Conservation (phyloP, 1,140 invertebrate species). For the Achroia grisella region DNA sequence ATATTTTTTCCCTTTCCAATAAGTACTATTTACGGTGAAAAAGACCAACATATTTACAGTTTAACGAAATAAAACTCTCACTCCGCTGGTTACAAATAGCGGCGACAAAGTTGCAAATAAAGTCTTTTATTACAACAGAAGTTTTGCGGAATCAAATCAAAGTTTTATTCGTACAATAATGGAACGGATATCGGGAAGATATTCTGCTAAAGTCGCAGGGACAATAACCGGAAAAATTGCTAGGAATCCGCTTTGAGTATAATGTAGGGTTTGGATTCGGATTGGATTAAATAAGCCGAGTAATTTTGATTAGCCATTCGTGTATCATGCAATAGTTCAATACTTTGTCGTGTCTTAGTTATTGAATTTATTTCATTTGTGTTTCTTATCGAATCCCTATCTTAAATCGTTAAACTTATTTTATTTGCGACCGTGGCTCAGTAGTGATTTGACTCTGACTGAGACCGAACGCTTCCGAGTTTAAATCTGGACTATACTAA, state of each 20-base stretch:
- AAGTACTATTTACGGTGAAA: too few relatives aligned
- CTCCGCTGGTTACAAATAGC: conserved; percentile 1
- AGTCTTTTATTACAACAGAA: conserved; percentile 45
- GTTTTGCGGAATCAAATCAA: conserved; percentile 63
- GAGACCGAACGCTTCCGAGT: too few relatives aligned
- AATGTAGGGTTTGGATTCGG: conserved; percentile 2
- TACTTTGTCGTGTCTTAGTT: too few relatives aligned
- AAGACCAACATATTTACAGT: background rate
- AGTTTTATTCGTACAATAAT: conserved; percentile 66
- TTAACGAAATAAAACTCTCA: conserved; percentile 5
- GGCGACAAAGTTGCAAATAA: conserved; percentile 44
- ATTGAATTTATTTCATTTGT: too few relatives aligned
- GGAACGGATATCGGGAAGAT: conserved; percentile 54
- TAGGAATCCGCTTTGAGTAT: conserved; percentile 5
- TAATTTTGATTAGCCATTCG: too few relatives aligned
- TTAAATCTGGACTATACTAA: too few relatives aligned
- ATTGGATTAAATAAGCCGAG: conserved; percentile 6
- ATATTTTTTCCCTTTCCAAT: too few relatives aligned
- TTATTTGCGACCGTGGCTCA: too few relatives aligned
- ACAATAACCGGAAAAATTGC: conserved; percentile 27
- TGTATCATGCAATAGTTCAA: too few relatives aligned
- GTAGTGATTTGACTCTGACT: too few relatives aligned
- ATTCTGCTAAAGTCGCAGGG: conserved; percentile 36
- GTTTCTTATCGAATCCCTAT: too few relatives aligned
- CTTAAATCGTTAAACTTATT: too few relatives aligned